Evolutionary conservation across 1,140 invertebrate species (phyloP).

Genomic region (Cotesia vestalis): DNA sequence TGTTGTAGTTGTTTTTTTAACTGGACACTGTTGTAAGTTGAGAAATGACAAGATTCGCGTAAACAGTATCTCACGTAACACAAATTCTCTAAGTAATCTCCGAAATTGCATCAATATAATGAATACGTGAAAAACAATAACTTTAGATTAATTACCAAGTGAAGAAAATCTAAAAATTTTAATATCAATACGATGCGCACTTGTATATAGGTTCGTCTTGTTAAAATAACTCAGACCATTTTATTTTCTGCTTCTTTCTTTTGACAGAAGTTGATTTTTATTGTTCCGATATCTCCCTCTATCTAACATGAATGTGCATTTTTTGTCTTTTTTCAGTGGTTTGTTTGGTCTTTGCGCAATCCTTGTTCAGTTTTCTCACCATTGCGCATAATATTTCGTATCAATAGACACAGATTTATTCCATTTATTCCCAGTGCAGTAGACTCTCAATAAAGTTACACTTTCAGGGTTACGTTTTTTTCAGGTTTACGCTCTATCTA

Average conservation of each 20-base stretch:
- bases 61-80: not conserved
- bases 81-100: not conserved
- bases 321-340: not conserved
- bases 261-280: constrained; percentile 12
- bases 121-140: not conserved
- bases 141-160: not conserved
- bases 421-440: no score
- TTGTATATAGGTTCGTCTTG: not conserved
- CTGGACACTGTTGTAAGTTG: not conserved
- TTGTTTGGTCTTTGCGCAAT: not conserved
- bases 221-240: constrained; percentile 27
- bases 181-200: constrained; percentile 3
- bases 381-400: constrained; percentile 2
- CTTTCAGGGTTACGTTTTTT: no score
- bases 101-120: no score
- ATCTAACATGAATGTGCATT: not conserved
- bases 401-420: no score
- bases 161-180: not conserved
- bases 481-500: no score
- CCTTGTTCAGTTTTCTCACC: not conserved
- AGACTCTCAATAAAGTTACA: no score
- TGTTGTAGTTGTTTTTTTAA: constrained; percentile 51
- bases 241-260: not conserved
- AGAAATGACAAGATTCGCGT: constrained; percentile 3
- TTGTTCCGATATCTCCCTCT: constrained; percentile 1